A percentile compares a stretch with the other conserved stretches of the same genome.
Evolutionary conservation across 2,113 vertebrate species (phyloP).

Genomic region (Zosterops pallidus): DNA sequence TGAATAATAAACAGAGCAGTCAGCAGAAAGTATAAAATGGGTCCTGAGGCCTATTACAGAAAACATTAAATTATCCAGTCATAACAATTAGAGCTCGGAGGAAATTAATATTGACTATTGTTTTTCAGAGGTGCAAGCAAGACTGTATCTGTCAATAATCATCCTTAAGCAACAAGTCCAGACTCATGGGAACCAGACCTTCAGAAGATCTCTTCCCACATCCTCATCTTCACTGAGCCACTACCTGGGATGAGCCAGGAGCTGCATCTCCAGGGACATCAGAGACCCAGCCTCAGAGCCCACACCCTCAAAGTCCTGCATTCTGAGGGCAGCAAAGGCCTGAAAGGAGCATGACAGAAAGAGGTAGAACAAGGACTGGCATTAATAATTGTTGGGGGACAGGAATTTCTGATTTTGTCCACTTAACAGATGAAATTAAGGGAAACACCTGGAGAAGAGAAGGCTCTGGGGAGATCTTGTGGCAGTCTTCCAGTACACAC

Average conservation of each 20-base stretch:
- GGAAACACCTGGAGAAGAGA: neutral
- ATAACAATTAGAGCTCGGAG: neutral
- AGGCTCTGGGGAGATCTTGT: neutral
- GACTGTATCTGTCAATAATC: neutral
- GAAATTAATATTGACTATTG: neutral
- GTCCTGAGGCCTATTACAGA: neutral
- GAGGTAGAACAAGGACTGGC: accelerated
- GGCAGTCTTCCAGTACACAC: neutral
- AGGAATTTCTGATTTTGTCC: neutral
- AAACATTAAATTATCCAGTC: neutral
- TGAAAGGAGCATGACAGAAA: neutral
- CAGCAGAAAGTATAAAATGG: neutral
- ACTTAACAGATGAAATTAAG: neutral
- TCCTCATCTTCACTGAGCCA: neutral
- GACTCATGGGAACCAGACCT: neutral
- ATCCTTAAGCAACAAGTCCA: neutral
- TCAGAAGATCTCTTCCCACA: neutral
- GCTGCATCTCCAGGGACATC: neutral
- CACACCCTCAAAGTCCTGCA: neutral
- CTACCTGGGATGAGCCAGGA: neutral
- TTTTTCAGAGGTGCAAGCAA: neutral
- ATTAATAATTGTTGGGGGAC: neutral
- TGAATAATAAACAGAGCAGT: neutral
- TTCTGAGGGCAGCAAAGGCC: neutral
- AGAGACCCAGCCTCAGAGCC: neutral